These are phyloP conservation scores for Podabrus alpinus DNA, from an alignment of 2,888 invertebrate genomes.

Conservation along the genomic window DNA sequence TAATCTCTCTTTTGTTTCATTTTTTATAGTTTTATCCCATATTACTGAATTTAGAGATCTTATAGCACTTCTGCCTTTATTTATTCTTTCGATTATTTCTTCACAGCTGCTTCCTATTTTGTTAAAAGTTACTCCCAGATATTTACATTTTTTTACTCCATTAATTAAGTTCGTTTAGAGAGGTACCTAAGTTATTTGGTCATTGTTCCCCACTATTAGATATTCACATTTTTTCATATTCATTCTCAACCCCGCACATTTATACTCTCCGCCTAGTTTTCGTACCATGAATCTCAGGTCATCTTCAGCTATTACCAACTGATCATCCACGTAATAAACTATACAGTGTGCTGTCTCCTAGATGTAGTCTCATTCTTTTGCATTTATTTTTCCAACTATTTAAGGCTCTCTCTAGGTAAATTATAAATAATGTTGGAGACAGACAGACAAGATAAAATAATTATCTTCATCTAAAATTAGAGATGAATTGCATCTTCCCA, in stretches of 20 bases:
- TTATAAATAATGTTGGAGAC: neutral
- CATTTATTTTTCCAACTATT: neutral
- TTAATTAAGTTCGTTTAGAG: neutral
- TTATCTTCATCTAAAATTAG: too few relatives aligned
- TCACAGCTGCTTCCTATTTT: constrained; percentile 8
- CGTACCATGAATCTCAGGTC: neutral
- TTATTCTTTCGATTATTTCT: constrained; percentile 4
- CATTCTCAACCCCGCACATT: neutral
- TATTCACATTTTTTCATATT: too few relatives aligned
- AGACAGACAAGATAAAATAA: too few relatives aligned
- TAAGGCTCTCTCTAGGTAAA: neutral
- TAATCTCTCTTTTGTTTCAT: neutral
- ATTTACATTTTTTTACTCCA: constrained; percentile 5
- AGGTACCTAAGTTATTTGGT: neutral
- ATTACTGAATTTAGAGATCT: neutral
- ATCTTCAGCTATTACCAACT: neutral
- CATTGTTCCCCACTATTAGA: too few relatives aligned
- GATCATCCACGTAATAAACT: neutral
- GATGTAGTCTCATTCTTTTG: neutral
- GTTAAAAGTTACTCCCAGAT: constrained; percentile 7
- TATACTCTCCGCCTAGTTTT: neutral
- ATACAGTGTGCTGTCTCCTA: neutral
- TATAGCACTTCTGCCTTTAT: neutral
- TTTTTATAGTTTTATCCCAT: neutral
- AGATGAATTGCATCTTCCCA: too few relatives aligned